These are phyloP conservation scores for Antechinus flavipes DNA, from an alignment of 2,113 vertebrate species.

Conservation along the genomic window DNA sequence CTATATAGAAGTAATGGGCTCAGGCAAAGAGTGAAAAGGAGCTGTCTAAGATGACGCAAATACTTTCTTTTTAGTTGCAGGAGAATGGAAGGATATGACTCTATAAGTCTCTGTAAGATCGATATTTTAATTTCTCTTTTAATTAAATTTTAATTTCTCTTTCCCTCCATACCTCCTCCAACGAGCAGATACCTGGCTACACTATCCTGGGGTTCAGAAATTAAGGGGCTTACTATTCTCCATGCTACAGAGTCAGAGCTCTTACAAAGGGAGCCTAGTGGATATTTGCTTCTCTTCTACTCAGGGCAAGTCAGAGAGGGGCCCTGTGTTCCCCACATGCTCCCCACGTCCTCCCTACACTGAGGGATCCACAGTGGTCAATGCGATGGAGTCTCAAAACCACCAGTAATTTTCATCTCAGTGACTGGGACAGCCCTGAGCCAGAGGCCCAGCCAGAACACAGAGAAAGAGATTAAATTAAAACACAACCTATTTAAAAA, in stretches of 20 bases:
- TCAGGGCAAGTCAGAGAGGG: not conserved
- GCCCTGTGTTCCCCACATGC: accelerated
- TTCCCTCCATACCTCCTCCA: not conserved
- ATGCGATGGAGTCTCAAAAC: not conserved
- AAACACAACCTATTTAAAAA: slow-evolving; percentile 77
- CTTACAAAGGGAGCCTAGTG: not conserved
- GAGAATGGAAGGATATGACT: not conserved
- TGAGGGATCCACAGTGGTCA: not conserved
- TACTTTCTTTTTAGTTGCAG: not conserved
- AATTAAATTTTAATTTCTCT: not conserved
- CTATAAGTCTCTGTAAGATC: not conserved
- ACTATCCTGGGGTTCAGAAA: not conserved
- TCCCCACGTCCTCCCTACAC: not conserved
- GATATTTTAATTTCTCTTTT: not conserved
- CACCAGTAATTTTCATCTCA: not conserved
- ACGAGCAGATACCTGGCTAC: not conserved
- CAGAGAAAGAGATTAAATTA: slow-evolving; percentile 64
- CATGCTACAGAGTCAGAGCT: not conserved
- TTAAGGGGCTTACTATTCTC: not conserved
- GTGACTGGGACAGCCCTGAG: accelerated
- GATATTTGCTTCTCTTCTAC: accelerated
- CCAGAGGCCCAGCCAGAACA: not conserved
- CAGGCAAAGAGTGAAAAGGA: not conserved
- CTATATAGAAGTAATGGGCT: not conserved
- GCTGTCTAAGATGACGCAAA: not conserved